A percentile compares a stretch with the other conserved stretches of the same genome.
Evolutionary conservation across 1,140 invertebrate species (phyloP).

Genomic region (Holcopasites calliopsidis): DNA sequence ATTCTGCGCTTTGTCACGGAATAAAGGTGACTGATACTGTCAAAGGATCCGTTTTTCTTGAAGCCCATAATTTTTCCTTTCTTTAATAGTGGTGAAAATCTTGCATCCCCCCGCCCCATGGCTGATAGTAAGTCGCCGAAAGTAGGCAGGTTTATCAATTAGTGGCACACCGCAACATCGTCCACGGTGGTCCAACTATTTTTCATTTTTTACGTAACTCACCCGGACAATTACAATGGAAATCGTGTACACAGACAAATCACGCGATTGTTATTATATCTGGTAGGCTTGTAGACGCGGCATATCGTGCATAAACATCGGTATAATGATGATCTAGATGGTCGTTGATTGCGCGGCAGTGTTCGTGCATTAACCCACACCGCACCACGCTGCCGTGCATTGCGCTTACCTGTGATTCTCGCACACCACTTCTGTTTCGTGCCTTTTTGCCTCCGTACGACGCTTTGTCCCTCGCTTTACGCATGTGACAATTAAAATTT

Average conservation of each 20-base stretch:
- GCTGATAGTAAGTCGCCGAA: slow-evolving; percentile 10
- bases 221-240: slow-evolving; percentile 1
- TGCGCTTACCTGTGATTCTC: neutral
- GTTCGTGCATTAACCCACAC: slow-evolving; percentile 44
- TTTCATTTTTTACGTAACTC: slow-evolving; percentile 19
- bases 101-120: neutral
- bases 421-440: neutral
- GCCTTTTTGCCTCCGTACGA: too few species aligned
- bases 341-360: slow-evolving; percentile 31
- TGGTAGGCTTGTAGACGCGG: neutral
- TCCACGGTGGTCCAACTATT: slow-evolving; percentile 29
- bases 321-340: slow-evolving; percentile 50
- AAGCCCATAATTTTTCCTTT: neutral
- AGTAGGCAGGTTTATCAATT: slow-evolving; percentile 40
- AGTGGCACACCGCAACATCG: slow-evolving; percentile 2
- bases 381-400: neutral
- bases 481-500: too few species aligned
- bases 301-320: slow-evolving; percentile 43
- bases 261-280: slow-evolving; percentile 30
- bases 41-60: slow-evolving; percentile 31
- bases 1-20: neutral
- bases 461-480: too few species aligned
- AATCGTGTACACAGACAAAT: slow-evolving; percentile 23
- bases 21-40: neutral
- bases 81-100: neutral